Conservation (phyloP, 2,888 invertebrate species). For the Catocala fraxini region DNA sequence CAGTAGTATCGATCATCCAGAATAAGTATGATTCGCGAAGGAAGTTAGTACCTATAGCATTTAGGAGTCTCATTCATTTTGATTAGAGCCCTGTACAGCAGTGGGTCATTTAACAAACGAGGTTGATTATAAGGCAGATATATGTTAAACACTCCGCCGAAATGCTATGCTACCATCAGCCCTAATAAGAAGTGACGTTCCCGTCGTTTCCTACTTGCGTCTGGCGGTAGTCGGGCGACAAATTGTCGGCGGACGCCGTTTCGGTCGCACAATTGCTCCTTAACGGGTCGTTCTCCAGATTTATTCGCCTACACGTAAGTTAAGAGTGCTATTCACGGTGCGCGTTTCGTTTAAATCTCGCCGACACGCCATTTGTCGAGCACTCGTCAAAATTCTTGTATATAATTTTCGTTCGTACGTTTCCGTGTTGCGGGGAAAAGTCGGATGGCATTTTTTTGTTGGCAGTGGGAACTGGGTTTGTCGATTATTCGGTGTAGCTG, state of each 20-base stretch:
- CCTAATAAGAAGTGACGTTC: slow-evolving; percentile 37
- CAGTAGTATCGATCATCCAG: too few species aligned
- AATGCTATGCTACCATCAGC: slow-evolving; percentile 17
- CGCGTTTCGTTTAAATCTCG: slow-evolving; percentile 50
- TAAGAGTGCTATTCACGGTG: slow-evolving; percentile 50
- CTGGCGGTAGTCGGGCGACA: slow-evolving; percentile 48
- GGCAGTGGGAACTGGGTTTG: slow-evolving; percentile 7
- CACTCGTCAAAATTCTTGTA: slow-evolving; percentile 47
- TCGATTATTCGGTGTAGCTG: slow-evolving; percentile 2
- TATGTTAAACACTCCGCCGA: neutral
- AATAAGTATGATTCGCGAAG: too few species aligned
- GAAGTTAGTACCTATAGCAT: too few species aligned
- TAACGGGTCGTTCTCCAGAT: slow-evolving; percentile 59
- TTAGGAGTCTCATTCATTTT: too few species aligned
- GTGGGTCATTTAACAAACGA: too few species aligned
- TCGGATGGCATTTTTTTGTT: slow-evolving; percentile 5
- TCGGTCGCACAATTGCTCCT: slow-evolving; percentile 60
- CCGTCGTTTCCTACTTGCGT: slow-evolving; percentile 47
- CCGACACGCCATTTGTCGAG: slow-evolving; percentile 44
- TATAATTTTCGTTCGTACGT: slow-evolving; percentile 37
- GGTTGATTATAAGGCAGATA: too few species aligned
- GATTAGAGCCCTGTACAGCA: too few species aligned
- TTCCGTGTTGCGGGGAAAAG: slow-evolving; percentile 42
- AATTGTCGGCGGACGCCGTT: slow-evolving; percentile 57
- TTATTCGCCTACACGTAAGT: slow-evolving; percentile 59